A percentile compares a stretch with the other conserved stretches of the same genome.
These are phyloP conservation scores for Miichthys miiuy DNA, from an alignment of 2,797 vertebrate genomes.

Conservation along the genomic window DNA sequence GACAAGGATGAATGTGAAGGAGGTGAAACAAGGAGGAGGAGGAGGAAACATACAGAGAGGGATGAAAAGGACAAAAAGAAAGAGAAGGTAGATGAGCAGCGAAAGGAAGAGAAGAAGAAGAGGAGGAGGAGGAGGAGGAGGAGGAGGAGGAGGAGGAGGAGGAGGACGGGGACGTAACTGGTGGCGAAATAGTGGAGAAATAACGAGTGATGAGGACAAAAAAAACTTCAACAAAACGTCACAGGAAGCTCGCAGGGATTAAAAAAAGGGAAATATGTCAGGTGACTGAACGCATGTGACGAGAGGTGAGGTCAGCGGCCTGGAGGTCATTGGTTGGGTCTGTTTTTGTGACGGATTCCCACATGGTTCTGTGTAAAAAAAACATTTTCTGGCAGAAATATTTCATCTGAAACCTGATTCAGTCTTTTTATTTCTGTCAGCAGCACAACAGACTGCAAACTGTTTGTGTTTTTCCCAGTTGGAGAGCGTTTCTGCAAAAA, in stretches of 20 bases:
- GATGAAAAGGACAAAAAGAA: conserved; percentile 5
- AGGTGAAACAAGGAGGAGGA: conserved; percentile 7
- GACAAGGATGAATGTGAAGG: background rate
- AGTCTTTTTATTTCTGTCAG: conserved; percentile 17
- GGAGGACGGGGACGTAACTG: background rate
- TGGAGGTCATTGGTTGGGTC: background rate
- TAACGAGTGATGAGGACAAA: background rate
- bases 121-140: background rate
- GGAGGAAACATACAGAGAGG: too few species aligned
- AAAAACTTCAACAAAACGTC: too few species aligned
- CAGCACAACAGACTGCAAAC: conserved; percentile 1
- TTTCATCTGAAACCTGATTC: conserved; percentile 34
- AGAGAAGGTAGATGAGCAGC: background rate
- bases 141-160: background rate
- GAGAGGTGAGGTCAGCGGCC: background rate
- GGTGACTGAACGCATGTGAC: background rate
- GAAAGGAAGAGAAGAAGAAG: background rate
- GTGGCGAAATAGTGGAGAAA: background rate
- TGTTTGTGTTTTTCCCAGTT: background rate
- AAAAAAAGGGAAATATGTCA: background rate
- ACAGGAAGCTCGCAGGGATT: background rate
- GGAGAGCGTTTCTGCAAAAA: background rate
- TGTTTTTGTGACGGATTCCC: background rate
- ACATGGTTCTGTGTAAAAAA: background rate
- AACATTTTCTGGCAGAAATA: background rate